phyloP scores from a whole-genome alignment of 2,113 vertebrate genomes.

The Chaetorhynchus papuensis region DNA sequence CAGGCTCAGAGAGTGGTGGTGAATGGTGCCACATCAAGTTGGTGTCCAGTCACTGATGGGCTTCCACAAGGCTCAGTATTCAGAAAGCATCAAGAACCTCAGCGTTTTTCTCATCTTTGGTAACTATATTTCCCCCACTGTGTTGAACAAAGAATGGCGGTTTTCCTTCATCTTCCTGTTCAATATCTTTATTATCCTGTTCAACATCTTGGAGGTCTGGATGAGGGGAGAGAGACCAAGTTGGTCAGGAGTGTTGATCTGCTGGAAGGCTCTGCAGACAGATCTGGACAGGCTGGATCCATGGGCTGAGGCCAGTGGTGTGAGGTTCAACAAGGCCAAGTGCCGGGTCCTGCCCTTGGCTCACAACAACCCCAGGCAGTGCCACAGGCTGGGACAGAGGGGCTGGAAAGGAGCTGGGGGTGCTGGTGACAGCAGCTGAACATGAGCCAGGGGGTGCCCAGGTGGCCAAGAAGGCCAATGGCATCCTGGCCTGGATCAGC shows the following conservation, averaged over 20 bases:
- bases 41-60: background rate
- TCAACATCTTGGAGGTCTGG: background rate
- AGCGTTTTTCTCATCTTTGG: too few relatives aligned
- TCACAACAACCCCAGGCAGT: background rate
- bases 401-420: background rate
- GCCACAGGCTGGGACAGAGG: background rate
- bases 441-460: background rate
- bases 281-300: background rate
- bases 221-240: background rate
- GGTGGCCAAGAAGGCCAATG: background rate
- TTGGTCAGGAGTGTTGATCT: fast-evolving
- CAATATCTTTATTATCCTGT: background rate
- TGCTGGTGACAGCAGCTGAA: background rate
- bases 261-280: background rate
- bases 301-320: background rate
- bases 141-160: too few relatives aligned
- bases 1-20: background rate
- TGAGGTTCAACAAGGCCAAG: background rate
- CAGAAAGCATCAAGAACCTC: too few relatives aligned
- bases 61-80: background rate
- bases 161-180: background rate
- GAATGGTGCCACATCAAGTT: fast-evolving
- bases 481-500: background rate
- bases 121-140: too few relatives aligned
- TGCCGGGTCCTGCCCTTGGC: background rate